These are phyloP conservation scores for Cairina moschata DNA, from an alignment of 2,113 vertebrate genomes.

Conservation along the genomic window DNA sequence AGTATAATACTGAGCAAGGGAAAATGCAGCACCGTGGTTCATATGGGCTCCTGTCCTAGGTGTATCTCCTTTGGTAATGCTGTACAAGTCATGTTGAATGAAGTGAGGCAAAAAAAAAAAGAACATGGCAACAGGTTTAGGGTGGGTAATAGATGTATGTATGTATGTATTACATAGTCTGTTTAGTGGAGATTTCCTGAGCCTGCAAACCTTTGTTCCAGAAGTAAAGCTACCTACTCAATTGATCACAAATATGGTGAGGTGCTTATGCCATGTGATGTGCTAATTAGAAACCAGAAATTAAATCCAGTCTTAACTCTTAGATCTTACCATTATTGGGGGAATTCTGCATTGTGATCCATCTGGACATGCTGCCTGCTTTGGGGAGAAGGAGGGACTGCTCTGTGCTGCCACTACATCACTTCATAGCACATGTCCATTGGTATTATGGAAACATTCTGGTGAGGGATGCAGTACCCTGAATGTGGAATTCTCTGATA, in stretches of 20 bases:
- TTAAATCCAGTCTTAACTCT: background rate
- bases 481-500: constrained; percentile 58
- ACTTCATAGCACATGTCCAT: background rate
- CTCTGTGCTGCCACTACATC: background rate
- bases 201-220: background rate
- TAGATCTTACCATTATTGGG: background rate
- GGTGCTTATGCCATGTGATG: background rate
- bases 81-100: background rate
- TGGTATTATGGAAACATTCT: background rate
- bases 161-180: background rate
- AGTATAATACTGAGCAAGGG: background rate
- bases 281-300: background rate
- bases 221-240: background rate
- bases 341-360: background rate
- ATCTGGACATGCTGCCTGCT: background rate
- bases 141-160: background rate
- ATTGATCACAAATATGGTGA: background rate
- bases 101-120: background rate
- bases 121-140: background rate
- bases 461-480: background rate
- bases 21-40: background rate
- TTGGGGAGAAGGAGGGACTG: background rate
- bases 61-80: background rate
- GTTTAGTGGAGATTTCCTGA: background rate
- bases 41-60: background rate